phyloP scores from a whole-genome alignment of 2,797 vertebrate genomes.

The Galagoides demidoff region DNA sequence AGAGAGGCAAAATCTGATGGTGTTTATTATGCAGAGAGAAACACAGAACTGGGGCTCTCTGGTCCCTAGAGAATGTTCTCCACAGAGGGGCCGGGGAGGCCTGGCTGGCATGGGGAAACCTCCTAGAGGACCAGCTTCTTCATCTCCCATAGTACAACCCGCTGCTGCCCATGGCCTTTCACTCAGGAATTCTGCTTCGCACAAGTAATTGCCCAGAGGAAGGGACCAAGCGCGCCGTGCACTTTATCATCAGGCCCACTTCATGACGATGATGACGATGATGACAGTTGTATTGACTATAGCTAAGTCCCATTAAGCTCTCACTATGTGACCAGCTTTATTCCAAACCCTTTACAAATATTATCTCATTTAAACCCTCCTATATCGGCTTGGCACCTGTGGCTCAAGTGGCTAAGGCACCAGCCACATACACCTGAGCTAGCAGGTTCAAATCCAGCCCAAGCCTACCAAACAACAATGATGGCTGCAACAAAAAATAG shows the following conservation, averaged over 20 bases:
- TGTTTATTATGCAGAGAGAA: conserved; percentile 57
- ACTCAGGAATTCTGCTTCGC: conserved; percentile 17
- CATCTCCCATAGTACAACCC: not conserved
- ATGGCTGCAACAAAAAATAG: too few relatives aligned
- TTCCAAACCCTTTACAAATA: conserved; percentile 22
- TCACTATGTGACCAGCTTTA: not conserved
- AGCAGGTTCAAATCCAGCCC: too few relatives aligned
- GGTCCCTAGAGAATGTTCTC: not conserved
- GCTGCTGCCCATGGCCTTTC: not conserved
- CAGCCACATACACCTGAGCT: too few relatives aligned
- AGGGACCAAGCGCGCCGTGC: not conserved
- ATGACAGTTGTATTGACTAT: not conserved
- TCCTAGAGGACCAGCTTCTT: not conserved
- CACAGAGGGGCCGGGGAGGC: not conserved
- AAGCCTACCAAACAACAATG: too few relatives aligned
- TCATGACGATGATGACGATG: not conserved
- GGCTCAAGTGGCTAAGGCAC: too few relatives aligned
- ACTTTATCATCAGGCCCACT: not conserved
- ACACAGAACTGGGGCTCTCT: not conserved
- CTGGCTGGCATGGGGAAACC: not conserved
- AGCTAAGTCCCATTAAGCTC: not conserved
- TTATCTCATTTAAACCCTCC: not conserved
- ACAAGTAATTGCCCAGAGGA: conserved; percentile 1
- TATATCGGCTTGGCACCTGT: too few relatives aligned
- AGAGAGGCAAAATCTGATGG: not conserved